Evolutionary conservation across 2,797 vertebrate genomes (phyloP).

Genomic region (Pteronotus mesoamericanus): DNA sequence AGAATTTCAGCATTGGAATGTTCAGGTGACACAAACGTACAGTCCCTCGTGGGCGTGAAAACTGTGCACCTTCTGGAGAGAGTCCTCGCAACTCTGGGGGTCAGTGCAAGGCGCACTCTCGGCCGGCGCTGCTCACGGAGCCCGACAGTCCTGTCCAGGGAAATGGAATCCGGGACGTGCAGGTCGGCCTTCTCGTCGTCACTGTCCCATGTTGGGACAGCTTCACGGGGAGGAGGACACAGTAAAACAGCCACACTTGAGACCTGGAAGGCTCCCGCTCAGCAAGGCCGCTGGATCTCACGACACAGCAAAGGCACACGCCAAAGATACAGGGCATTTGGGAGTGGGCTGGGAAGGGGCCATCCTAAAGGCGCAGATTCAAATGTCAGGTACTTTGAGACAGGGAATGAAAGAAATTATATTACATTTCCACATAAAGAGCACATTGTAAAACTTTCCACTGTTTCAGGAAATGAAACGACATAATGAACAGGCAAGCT

Average conservation of each 20-base stretch:
- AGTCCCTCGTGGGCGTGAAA: not conserved
- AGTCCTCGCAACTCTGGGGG: not conserved
- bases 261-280: not conserved
- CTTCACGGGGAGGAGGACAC: not conserved
- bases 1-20: not conserved
- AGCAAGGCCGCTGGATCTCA: not conserved
- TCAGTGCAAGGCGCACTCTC: not conserved
- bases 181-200: not conserved
- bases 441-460: not conserved
- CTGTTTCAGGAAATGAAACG: not conserved
- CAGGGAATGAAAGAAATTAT: not conserved
- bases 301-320: not conserved
- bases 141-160: not conserved
- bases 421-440: not conserved
- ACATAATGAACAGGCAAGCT: not conserved
- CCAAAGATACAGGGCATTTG: not conserved
- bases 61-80: not conserved
- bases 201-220: not conserved
- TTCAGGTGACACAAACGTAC: not conserved
- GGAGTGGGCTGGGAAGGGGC: no score
- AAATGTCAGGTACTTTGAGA: not conserved
- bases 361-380: not conserved
- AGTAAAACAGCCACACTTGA: not conserved
- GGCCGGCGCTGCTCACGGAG: not conserved
- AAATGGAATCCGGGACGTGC: not conserved